Percentiles rank a stretch among this genome's conserved stretches.
phyloP scores from a whole-genome alignment of 1,140 invertebrate species.

The Drosophila auraria region DNA sequence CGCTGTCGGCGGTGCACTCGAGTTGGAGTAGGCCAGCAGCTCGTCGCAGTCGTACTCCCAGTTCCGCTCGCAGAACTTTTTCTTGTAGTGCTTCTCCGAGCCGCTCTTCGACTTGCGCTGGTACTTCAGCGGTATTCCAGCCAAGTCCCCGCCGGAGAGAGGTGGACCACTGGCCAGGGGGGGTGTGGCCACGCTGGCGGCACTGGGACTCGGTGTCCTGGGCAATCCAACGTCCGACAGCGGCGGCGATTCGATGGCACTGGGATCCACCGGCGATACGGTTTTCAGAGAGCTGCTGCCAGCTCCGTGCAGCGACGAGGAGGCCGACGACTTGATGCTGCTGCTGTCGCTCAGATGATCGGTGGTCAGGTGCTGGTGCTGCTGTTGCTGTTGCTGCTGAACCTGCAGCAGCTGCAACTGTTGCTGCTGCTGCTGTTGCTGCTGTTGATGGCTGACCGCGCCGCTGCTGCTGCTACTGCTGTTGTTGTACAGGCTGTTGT shows the following conservation, averaged over 20 bases:
- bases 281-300: constrained; percentile 65
- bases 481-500: constrained; percentile 43
- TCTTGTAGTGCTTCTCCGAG: constrained; percentile 90
- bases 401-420: constrained; percentile 20
- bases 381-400: constrained; percentile 27
- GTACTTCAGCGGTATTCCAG: constrained; percentile 87
- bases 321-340: constrained; percentile 73
- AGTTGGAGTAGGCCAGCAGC: constrained; percentile 75
- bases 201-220: constrained; percentile 89
- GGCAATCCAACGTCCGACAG: constrained; percentile 87
- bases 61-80: constrained; percentile 90
- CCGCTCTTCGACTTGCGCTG: constrained; percentile 87
- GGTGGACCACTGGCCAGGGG: constrained; percentile 70
- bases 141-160: constrained; percentile 34
- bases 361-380: constrained; percentile 45
- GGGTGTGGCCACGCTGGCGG: constrained; percentile 85
- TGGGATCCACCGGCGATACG: constrained; percentile 70
- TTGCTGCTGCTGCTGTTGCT: constrained; percentile 10
- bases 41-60: constrained; percentile 87
- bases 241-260: constrained; percentile 86
- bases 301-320: constrained; percentile 58
- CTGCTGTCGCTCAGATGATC: constrained; percentile 81
- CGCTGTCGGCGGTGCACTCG: constrained; percentile 64
- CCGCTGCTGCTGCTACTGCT: constrained; percentile 8
- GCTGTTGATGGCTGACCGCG: constrained; percentile 26